Base-by-base conservation (phyloP, 1,140 invertebrate species). In the Pogonomyrmex californicus region DNA sequence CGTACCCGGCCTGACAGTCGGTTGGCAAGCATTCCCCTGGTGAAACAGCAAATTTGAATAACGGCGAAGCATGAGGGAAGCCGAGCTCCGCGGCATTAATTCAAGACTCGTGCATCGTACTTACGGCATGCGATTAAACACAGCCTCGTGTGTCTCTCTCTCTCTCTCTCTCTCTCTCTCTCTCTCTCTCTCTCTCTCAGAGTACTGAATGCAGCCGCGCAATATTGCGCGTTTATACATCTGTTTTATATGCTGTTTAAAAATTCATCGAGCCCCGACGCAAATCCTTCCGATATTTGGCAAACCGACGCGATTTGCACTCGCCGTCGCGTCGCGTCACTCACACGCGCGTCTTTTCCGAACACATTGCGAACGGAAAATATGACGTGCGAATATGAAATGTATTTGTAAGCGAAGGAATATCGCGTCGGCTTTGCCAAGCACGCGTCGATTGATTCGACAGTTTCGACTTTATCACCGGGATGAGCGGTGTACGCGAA, bases 31-130 rank as follows among this genome's bases (percentile, higher is more conserved):
- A n/a, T 36, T 75, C 68, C 38, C 68, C 36, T 38, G 54, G 49
- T 44, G 44, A 68, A 81, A 51, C 62, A 41, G 68, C 68, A 44
- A 60, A 83, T 83, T 83, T 73, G 79, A 83, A 83, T 83, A 83
- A 83, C 79, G 68, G 6, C 54, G 30, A 14, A 83, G 56, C 66
- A 30, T 47, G 54, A 82, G 54, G 5, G 38, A 47, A 83, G 30
- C 68, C 54, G 41, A 73, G 54, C 63, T 33, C 23, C 38, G 12
- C 68, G 41, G 79, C 44, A 83, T 83, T 83, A 83, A 83, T 83
- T 73, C 66, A 83, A 73, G 79, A 73, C 68, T 73, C 68, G 41
- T 38, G 17, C 23, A 17, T 6, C 65, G 38, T 30, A 49, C 54
- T 83, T 49, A 73, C 66, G 7, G 33, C 68, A 49, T 30, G 68